Base-by-base conservation (phyloP, 2,797 vertebrate species). In the Sciurus vulgaris region DNA sequence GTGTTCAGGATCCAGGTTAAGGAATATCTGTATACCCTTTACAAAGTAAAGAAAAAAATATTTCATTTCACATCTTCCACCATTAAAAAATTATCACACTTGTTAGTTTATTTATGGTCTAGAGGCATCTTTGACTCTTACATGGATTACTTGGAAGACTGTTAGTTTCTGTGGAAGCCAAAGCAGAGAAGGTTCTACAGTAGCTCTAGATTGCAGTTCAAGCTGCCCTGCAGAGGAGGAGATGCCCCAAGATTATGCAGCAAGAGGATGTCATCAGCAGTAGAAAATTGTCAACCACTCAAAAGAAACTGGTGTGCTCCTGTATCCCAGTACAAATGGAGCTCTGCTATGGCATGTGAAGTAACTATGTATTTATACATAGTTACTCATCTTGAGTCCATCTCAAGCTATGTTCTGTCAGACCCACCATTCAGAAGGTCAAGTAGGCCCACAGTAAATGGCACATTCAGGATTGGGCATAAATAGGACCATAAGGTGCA, bases 381-480 rank as follows among this genome's bases (percentile, higher is more conserved):
- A 10, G 18, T n/a, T 14, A 15, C 28, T 22, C 10, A 44, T 33
- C 51, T 33, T 38, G 22, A 51, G n/a, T 51, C 12, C 13, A 9
- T 67, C 15, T 41, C 35, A 33, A 70, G 61, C n/a, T 70, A 15
- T 70, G n/a, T 76, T 59, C 69, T 47, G 51, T 47, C 35, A 83
- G 47, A 67, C 8, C 30, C 1, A 35, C 4, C 15, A 41, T 28
- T 81, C 35, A 7, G 26, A 59, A 51, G 3, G 4, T 26, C n/a
- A 67, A 8, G 13, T 33, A 38, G 49, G 20, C 38, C 26, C 86
- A 26, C 3, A 11, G 12, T 56, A 54, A 54, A 72, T 47, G 47
- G 17, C 2, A n/a, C 17, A 49, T 18, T 2, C 6, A n/a, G 30
- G 14, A 59, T 0, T 38, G n/a, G 51, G 49, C 35, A 69, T 0